Evolutionary conservation across 2,797 vertebrate genomes (phyloP).

Genomic region (Myotis pilosus): DNA sequence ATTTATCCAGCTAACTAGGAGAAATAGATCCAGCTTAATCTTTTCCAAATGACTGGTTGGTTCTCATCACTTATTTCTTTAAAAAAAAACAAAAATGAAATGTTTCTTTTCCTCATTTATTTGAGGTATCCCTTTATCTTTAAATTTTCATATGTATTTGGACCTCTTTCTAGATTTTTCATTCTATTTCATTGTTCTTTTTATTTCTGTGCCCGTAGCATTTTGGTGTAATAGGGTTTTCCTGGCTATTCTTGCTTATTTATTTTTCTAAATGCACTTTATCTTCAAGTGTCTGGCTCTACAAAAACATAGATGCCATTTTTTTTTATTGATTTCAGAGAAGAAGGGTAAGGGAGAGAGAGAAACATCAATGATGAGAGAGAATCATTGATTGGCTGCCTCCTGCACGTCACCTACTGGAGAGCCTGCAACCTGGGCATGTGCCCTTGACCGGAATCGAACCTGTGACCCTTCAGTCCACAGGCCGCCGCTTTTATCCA

Average conservation of each 20-base stretch:
- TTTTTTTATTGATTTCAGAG: background rate
- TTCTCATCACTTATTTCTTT: background rate
- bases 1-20: background rate
- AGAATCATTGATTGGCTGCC: no score
- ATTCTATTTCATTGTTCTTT: background rate
- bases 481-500: no score
- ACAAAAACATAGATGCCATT: background rate
- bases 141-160: background rate
- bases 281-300: background rate
- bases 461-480: no score
- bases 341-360: no score
- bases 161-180: background rate
- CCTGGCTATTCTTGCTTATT: background rate
- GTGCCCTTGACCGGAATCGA: no score
- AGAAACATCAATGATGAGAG: no score
- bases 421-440: no score
- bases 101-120: background rate
- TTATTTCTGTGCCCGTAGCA: background rate
- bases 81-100: background rate
- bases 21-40: background rate
- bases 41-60: background rate
- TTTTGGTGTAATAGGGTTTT: background rate
- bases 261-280: background rate
- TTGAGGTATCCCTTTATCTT: background rate
- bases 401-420: no score